Evolutionary conservation across 2,113 vertebrate genomes (phyloP), one percentile per base, ranked within the genome.

Genomic region (Drymodes brunneopygia): DNA sequence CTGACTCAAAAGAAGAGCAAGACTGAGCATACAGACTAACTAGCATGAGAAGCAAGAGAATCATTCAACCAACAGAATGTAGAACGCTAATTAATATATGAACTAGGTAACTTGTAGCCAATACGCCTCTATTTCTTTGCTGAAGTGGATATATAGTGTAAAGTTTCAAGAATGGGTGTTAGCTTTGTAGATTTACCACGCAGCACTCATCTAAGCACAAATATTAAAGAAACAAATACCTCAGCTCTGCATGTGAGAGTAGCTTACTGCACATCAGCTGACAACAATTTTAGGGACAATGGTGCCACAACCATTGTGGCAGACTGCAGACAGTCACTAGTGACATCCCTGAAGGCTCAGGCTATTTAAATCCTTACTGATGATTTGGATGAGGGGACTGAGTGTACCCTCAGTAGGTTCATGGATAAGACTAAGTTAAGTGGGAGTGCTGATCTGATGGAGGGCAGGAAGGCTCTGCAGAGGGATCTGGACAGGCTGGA

Each of bases 61-160:
- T 29, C 38, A 53, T 60, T 53, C 13, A 35, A 53, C 11, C n/a
- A 82, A 74, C 0, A 67, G 11, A 81, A 67, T 0, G 1, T 0
- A 60, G 21, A 82, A 67, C 5, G 47, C 15, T 47, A 45, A 66
- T 45, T 65, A 66, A 47, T 11, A 25, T 5, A 3, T 53, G 24
- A 89, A 74, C 7, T 12, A 53, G 29, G 28, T 60, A 75, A 67
- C 24, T 47, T 60, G 70, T 19, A 75, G 29, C 25, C 29, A 54
- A 31, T 25, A 45, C 35, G 47, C 13, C 13, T 51, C 14, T 53
- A 25, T 67, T 29, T 40, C 29, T 62, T 57, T 33, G 5, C 28
- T 23, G 3, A 60, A 61, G 22, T 35, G n/a, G 27, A 36, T 28
- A 36, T 9, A 53, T 1, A n/a, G 12, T 12, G 10, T 22, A 40